Evolutionary conservation across 1,140 invertebrate genomes (phyloP), one percentile per base, ranked within the genome.

Genomic region (Scaptomyza montana): DNA sequence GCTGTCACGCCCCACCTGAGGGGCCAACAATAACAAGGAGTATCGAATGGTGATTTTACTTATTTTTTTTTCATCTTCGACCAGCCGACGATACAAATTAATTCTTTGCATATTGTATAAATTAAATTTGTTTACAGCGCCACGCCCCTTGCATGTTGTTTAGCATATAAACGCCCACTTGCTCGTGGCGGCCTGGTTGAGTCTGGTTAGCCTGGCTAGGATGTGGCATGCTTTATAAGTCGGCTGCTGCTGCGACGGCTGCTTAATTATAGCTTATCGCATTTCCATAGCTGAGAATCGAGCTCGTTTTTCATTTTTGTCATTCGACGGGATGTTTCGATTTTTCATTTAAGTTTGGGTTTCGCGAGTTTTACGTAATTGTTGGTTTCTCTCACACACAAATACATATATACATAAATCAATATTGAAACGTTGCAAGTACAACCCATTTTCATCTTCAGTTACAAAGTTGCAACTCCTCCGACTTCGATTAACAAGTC

Each of bases 101-200:
- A 90, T 90, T 90, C 81, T 90, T 90, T 90, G 87, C 87, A 90
- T 90, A 90, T 90, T 90, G 87, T 90, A 90, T 90, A 90, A 90
- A 90, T 90, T 90, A 90, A 90, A 90, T 90, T 90, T 90, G 87
- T 68, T 90, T 90, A 90, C 79, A 72, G 65, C 55, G 71, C 53
- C 73, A 90, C 87, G 87, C 87, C 87, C 81, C 87, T 90, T 90
- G 82, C 87, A 76, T 90, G 87, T 90, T 90, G 87, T 90, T 90
- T 90, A 90, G 87, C 87, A 90, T 90, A 90, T 86, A 74, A 64
- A 90, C 87, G 87, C 86, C 86, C 86, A 47, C 47, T 56, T 39
- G 28, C 50, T 19, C 33, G n/a, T 36, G 43, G 19, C 21, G 56
- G n/a, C 53, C 25, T 63, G 57, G 30, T 7, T 33, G 2, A 54